A percentile compares a stretch with the other conserved stretches of the same genome.
Evolutionary conservation across 2,113 vertebrate genomes (phyloP).

Genomic region (Prunella fulvescens): DNA sequence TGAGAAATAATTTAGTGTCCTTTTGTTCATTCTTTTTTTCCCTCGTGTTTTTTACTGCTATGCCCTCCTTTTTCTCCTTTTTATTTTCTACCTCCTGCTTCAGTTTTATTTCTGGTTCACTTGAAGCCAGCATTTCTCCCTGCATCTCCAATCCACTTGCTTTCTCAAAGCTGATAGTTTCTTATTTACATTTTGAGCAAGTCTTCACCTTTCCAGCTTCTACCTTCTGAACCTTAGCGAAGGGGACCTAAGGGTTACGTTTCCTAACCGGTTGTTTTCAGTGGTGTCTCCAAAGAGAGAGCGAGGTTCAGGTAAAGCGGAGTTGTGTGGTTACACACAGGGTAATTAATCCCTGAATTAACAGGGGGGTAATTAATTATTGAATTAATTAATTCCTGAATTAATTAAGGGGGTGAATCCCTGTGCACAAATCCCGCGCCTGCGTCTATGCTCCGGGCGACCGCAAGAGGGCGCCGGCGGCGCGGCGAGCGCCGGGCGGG

Average conservation of each 20-base stretch:
- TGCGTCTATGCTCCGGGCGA: neutral
- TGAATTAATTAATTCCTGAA: no score
- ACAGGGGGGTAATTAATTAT: no score
- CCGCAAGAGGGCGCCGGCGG: neutral
- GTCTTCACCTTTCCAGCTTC: neutral
- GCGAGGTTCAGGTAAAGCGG: no score
- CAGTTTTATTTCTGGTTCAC: neutral
- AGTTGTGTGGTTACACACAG: rapidly evolving
- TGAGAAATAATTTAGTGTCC: neutral
- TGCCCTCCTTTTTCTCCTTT: neutral
- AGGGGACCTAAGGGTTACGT: rapidly evolving
- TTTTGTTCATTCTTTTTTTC: neutral
- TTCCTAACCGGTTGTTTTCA: rapidly evolving
- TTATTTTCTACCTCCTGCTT: neutral
- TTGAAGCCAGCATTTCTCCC: neutral
- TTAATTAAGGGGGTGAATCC: neutral
- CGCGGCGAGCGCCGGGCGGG: neutral
- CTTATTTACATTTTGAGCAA: neutral
- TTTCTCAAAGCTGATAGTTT: neutral
- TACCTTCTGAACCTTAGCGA: neutral
- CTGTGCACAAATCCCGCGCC: rapidly evolving
- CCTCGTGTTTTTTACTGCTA: neutral
- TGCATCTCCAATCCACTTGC: neutral
- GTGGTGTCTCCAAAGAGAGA: neutral
- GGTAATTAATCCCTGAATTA: neutral